These are phyloP conservation scores for Phaetusa simplex DNA, from an alignment of 2,113 vertebrate genomes.

Conservation along the genomic window DNA sequence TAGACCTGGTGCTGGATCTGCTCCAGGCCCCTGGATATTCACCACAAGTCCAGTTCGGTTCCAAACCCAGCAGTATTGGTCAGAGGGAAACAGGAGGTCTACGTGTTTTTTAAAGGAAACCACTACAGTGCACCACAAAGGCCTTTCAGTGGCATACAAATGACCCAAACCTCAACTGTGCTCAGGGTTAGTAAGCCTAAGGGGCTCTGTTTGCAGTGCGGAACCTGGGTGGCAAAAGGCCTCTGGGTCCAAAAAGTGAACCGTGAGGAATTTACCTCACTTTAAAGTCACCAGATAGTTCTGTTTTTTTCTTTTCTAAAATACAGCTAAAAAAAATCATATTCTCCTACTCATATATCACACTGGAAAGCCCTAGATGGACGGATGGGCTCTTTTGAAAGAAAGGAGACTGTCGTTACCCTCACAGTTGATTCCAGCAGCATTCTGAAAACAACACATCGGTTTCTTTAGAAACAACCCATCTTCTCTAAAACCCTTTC, in stretches of 20 bases:
- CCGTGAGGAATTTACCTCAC: neutral
- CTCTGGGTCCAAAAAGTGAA: neutral
- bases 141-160: conserved; percentile 11
- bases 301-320: neutral
- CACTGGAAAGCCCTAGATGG: neutral
- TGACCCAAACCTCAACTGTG: neutral
- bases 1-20: neutral
- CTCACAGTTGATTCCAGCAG: neutral
- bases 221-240: neutral
- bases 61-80: neutral
- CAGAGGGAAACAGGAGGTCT: neutral
- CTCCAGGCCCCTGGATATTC: neutral
- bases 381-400: neutral
- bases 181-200: neutral
- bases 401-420: neutral
- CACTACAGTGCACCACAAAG: neutral
- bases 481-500: neutral
- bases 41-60: neutral
- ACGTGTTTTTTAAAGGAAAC: neutral
- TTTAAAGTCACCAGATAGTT: neutral
- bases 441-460: neutral
- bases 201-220: neutral
- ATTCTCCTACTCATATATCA: neutral
- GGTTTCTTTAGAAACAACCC: neutral
- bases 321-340: neutral